These are phyloP conservation scores for Pterocles orientalis DNA, from an alignment of 2,113 vertebrate species.

Conservation along the genomic window DNA sequence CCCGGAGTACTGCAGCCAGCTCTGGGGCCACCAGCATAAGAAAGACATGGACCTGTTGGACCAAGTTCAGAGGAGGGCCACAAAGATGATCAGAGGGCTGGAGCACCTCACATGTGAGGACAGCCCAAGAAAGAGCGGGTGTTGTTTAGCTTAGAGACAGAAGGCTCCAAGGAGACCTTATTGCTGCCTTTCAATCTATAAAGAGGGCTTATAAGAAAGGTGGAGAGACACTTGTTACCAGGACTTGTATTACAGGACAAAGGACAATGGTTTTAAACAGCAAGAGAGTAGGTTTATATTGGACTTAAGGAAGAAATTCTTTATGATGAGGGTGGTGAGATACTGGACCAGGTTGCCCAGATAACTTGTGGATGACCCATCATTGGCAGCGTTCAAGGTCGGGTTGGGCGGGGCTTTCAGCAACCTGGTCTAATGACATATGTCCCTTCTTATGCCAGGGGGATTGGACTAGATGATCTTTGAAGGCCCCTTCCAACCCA, in stretches of 20 bases:
- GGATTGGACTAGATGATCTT: not conserved
- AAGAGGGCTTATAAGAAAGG: not conserved
- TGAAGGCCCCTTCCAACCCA: not conserved
- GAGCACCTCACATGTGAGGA: not conserved
- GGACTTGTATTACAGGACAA: not conserved
- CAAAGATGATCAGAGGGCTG: too few species aligned
- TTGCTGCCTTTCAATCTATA: too few species aligned
- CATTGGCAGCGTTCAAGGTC: rapidly evolving
- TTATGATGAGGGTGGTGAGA: not conserved
- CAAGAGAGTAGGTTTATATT: not conserved
- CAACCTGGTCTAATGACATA: not conserved
- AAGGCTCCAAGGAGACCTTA: not conserved
- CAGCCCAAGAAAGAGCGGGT: not conserved
- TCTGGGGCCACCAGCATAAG: not conserved
- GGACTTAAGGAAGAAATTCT: not conserved
- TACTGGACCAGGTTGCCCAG: not conserved
- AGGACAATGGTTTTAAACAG: not conserved
- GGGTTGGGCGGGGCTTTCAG: not conserved
- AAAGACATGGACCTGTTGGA: not conserved
- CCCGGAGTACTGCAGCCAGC: not conserved
- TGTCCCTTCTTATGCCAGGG: not conserved
- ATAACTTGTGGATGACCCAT: not conserved
- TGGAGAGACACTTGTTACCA: not conserved
- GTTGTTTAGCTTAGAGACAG: not conserved
- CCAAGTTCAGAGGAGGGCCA: rapidly evolving